Base-by-base conservation (phyloP, 2,113 vertebrate species). In the Stegastes partitus region DNA sequence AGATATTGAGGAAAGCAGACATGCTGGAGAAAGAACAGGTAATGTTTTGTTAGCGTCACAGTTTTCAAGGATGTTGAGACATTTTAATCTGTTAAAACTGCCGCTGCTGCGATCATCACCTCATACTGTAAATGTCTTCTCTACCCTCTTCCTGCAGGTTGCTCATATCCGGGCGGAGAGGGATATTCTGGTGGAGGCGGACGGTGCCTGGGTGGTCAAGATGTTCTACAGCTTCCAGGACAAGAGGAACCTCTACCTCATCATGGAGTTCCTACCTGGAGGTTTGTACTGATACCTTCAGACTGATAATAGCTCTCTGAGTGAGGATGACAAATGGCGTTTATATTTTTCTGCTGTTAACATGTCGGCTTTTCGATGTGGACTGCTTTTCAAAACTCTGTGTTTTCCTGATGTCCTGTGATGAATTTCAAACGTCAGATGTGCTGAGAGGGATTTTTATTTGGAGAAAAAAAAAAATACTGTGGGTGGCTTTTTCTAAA, bases 201-300 rank as follows among this genome's bases (percentile, higher is more conserved):
- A 99, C 74, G 97, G 98, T 23, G 97, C 97, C 59, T 99, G 98
- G 98, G 98, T 99, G 71, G 98, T 99, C 70, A 99, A 99, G 92
- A 99, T 99, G 98, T 99, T 99, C 90, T 99, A 99, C 92, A 99
- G 98, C 93, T 99, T 99, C 88, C 98, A 99, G 92, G 98, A 99
- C 93, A 99, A 99, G 89, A 96, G 96, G 86, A 99, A 99, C 91
- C 96, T 99, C 68, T 99, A 99, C 89, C 94, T 99, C 57, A 99
- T 99, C 91, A 99, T 99, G 98, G 98, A 99, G 82, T 99, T 99
- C 90, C 95, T 99, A 54, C 98, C 98, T 59, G 98, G 98, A 96
- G 98, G 98, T 93, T n/a, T 44, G 82, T 9, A n/a, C 42, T 31
- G 1, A 55, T 2, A 16, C 50, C 1, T 18, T 12, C 21, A 15